Evolutionary conservation across 1,140 invertebrate species (phyloP).

Genomic region (Pseudoatta argentina): DNA sequence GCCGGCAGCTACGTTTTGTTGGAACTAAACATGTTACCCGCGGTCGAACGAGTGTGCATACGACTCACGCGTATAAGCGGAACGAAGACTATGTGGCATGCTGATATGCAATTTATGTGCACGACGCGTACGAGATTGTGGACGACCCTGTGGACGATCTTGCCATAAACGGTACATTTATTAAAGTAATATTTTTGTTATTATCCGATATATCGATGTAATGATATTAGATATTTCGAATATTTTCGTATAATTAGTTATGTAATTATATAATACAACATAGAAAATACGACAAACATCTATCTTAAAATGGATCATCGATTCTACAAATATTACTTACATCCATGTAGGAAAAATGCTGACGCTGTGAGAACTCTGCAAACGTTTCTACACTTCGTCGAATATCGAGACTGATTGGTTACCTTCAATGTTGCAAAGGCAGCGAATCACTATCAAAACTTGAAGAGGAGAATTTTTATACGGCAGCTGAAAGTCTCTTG

Average conservation of each 20-base stretch:
- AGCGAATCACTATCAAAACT: slow-evolving; percentile 36
- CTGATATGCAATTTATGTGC: slow-evolving; percentile 40
- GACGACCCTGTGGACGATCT: neutral
- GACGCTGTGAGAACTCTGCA: slow-evolving; percentile 22
- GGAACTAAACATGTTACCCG: slow-evolving; percentile 25
- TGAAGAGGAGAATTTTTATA: slow-evolving; percentile 52
- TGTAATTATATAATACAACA: neutral
- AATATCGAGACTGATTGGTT: slow-evolving; percentile 52
- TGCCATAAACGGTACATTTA: neutral
- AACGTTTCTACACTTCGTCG: slow-evolving; percentile 27
- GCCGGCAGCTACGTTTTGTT: slow-evolving; percentile 41
- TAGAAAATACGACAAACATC: neutral
- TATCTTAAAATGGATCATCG: slow-evolving; percentile 15
- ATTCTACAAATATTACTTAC: slow-evolving; percentile 39
- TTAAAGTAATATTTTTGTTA: slow-evolving; percentile 5
- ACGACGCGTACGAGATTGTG: neutral
- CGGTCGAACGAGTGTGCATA: neutral
- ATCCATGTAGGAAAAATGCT: slow-evolving; percentile 27
- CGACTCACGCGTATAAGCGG: neutral
- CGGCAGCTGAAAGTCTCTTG: neutral
- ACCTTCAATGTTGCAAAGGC: slow-evolving; percentile 44
- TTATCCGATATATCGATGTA: neutral
- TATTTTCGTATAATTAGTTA: neutral
- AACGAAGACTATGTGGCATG: neutral
- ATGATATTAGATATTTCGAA: neutral